A percentile compares a stretch with the other conserved stretches of the same genome.
These are phyloP conservation scores for Chrysochloris asiatica DNA, from an alignment of 2,113 vertebrate genomes.

Conservation along the genomic window DNA sequence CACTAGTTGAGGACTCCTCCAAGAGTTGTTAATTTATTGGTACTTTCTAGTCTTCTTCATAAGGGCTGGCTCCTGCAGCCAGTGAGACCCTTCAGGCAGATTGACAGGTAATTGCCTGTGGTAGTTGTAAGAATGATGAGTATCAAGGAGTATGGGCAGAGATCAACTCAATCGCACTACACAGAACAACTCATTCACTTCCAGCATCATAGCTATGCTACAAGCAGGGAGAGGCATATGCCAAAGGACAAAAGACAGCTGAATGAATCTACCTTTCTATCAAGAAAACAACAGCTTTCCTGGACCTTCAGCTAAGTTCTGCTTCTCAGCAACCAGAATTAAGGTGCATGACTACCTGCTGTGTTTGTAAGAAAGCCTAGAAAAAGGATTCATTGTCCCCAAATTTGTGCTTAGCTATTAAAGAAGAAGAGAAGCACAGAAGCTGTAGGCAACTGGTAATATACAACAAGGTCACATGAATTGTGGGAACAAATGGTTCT, in stretches of 20 bases:
- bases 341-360: background rate
- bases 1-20: background rate
- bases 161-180: background rate
- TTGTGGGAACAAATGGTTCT: background rate
- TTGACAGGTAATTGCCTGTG: background rate
- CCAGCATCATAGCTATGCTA: background rate
- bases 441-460: background rate
- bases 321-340: background rate
- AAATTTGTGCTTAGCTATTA: background rate
- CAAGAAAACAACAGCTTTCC: background rate
- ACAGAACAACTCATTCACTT: background rate
- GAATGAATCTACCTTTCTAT: constrained; percentile 39
- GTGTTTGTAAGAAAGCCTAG: background rate
- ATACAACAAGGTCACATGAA: background rate
- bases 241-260: constrained; percentile 33
- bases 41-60: background rate
- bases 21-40: background rate
- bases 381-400: background rate
- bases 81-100: background rate
- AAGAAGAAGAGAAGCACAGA: background rate
- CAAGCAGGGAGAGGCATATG: background rate
- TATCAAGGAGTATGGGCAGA: background rate
- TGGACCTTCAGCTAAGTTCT: background rate
- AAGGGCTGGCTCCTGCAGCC: background rate
- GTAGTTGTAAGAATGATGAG: background rate